Percentiles rank a stretch among this genome's conserved stretches.
Evolutionary conservation across 2,113 vertebrate genomes (phyloP).

Genomic region (Dasyornis broadbenti): DNA sequence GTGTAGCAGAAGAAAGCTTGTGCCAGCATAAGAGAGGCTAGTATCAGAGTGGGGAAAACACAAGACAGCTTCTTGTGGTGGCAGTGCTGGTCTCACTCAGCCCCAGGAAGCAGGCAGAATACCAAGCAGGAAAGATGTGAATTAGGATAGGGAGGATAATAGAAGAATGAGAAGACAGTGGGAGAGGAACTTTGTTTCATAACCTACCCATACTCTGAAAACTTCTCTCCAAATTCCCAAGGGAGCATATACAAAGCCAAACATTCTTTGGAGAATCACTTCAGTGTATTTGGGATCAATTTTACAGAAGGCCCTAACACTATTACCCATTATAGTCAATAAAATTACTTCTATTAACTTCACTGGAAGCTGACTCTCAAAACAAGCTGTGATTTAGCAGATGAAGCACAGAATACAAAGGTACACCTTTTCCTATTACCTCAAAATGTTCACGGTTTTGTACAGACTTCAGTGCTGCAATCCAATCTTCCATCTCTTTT

Average conservation of each 20-base stretch:
- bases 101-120: neutral
- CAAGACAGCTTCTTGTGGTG: neutral
- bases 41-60: neutral
- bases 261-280: neutral
- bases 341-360: neutral
- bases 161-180: neutral
- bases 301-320: neutral
- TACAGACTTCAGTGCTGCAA: slow-evolving; percentile 87
- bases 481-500: slow-evolving; percentile 99
- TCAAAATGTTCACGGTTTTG: slow-evolving; percentile 94
- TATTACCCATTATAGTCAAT: neutral
- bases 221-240: neutral
- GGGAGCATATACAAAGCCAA: neutral
- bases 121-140: neutral
- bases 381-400: neutral
- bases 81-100: neutral
- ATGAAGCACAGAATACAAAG: neutral
- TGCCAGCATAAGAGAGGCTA: neutral
- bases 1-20: neutral
- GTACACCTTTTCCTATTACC: slow-evolving; percentile 63
- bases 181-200: neutral
- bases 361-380: neutral
- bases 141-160: neutral
- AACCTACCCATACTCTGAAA: neutral
- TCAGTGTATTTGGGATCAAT: neutral